Base-by-base conservation (phyloP, 2,797 vertebrate species). In the Labeo calbasu region DNA sequence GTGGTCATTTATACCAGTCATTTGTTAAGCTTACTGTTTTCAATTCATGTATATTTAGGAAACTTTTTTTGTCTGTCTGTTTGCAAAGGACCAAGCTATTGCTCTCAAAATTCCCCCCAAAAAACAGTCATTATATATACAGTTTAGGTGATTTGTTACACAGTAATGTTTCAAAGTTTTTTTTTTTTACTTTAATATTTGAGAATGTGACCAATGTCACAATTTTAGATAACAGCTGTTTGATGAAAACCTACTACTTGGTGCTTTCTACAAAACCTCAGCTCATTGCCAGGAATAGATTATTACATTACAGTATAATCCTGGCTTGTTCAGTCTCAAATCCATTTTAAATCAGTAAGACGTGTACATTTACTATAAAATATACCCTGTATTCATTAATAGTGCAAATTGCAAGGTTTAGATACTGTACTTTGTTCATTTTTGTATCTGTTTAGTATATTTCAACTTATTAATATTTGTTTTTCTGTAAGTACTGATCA, bases 341-440 rank as follows among this genome's bases (percentile, higher is more conserved):
- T 91, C 92, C 89, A 91, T 92, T 88, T 88, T 90, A 93, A 89
- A 94, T 90, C 90, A 93, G 89, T 90, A 90, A 91, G 90, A 93
- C 91, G 91, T 94, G 92, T 95, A 94, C 93, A 94, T 95, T 94
- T 94, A 94, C 93, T 93, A 94, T 93, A 93, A 92, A 93, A 91
- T 92, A 93, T 91, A 92, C 84, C 81, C 86, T 89, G 92, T 92
- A 92, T 91, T 93, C 93, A 93, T 94, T 92, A 93, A 91, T 95
- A 94, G 93, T 93, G 93, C 90, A 90, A 91, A 91, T 93, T 92
- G 92, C 91, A 87, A 91, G 87, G 91, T 93, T 93, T 93, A 91
- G 91, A 93, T 94, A 93, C 92, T 92, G 88, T 91, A 89, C 86
- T 88, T 92, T 84, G 86, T 94, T 93, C 86, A 89, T 90, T 92